A percentile compares a stretch with the other conserved stretches of the same genome.
These are phyloP conservation scores for Drosophila littoralis DNA, from an alignment of 1,140 invertebrate genomes.

Conservation along the genomic window DNA sequence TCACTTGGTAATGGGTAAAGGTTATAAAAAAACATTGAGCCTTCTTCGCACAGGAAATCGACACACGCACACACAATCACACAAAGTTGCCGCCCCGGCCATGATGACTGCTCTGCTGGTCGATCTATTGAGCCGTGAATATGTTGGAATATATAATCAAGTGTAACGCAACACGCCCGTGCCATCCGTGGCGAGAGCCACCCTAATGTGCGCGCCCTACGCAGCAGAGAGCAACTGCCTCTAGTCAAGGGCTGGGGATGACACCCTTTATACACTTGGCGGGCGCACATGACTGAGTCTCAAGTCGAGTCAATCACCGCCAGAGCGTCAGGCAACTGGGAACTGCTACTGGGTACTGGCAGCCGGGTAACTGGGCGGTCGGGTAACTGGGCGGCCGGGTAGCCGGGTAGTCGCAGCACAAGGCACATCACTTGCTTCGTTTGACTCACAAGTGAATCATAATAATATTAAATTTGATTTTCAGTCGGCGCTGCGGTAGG, in stretches of 20 bases:
- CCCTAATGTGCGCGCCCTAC: constrained; percentile 2
- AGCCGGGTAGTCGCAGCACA: constrained; percentile 11
- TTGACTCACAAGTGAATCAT: constrained; percentile 80
- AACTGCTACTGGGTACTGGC: background rate
- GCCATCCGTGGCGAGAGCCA: background rate
- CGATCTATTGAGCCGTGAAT: constrained; percentile 78
- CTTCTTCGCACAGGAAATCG: constrained; percentile 47
- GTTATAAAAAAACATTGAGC: constrained; percentile 10
- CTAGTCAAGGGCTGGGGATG: constrained; percentile 21
- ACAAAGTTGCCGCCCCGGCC: constrained; percentile 34
- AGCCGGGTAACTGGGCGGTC: background rate
- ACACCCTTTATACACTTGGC: constrained; percentile 40
- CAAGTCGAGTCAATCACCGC: constrained; percentile 65
- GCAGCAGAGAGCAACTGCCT: background rate
- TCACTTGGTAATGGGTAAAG: background rate
- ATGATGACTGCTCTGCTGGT: constrained; percentile 44
- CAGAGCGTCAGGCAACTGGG: constrained; percentile 25
- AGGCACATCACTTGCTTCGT: constrained; percentile 70
- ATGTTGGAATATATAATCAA: constrained; percentile 83
- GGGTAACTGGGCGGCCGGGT: background rate
- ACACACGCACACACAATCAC: constrained; percentile 19
- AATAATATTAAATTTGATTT: constrained; percentile 84
- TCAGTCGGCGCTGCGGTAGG: constrained; percentile 57
- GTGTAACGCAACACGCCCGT: constrained; percentile 61
- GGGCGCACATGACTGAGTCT: constrained; percentile 37